A percentile compares a stretch with the other conserved stretches of the same genome.
Evolutionary conservation across 2,888 invertebrate genomes (phyloP).

Genomic region (Blastobasis lacticolella): DNA sequence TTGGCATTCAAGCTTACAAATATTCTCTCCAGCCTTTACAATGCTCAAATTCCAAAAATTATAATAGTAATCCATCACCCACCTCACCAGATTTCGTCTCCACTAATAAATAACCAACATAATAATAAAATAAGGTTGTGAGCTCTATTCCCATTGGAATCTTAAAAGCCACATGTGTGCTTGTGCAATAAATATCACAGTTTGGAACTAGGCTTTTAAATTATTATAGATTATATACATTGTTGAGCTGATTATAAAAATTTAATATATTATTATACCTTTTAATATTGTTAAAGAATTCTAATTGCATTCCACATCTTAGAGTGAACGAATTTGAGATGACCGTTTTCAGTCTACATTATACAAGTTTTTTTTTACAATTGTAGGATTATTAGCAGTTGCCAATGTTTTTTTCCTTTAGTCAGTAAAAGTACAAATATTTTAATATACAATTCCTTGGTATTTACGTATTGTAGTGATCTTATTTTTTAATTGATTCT

Average conservation of each 20-base stretch:
- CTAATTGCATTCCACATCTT: constrained; percentile 76
- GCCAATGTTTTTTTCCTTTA: constrained; percentile 79
- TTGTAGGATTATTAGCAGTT: constrained; percentile 73
- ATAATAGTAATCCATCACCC: constrained; percentile 32
- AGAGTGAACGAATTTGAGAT: constrained; percentile 74
- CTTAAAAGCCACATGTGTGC: constrained; percentile 72
- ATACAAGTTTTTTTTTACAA: constrained; percentile 73
- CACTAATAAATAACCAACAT: constrained; percentile 54
- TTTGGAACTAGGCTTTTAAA: constrained; percentile 76
- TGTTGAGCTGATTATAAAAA: constrained; percentile 78
- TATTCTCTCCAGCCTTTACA: constrained; percentile 35
- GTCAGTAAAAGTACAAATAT: constrained; percentile 90
- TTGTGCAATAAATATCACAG: constrained; percentile 77
- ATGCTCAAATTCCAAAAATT: constrained; percentile 36
- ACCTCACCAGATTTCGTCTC: constrained; percentile 49
- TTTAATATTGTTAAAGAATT: constrained; percentile 76
- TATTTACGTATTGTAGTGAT: constrained; percentile 74
- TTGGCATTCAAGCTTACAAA: constrained; percentile 24
- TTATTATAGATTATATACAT: constrained; percentile 78
- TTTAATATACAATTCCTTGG: constrained; percentile 77
- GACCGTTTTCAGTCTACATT: constrained; percentile 74
- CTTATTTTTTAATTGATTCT: constrained; percentile 69
- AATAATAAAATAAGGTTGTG: constrained; percentile 72
- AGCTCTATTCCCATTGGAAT: constrained; percentile 72
- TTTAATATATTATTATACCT: constrained; percentile 77